Conservation (phyloP, 2,797 vertebrate genomes). For the Brachymystax lenok region DNA sequence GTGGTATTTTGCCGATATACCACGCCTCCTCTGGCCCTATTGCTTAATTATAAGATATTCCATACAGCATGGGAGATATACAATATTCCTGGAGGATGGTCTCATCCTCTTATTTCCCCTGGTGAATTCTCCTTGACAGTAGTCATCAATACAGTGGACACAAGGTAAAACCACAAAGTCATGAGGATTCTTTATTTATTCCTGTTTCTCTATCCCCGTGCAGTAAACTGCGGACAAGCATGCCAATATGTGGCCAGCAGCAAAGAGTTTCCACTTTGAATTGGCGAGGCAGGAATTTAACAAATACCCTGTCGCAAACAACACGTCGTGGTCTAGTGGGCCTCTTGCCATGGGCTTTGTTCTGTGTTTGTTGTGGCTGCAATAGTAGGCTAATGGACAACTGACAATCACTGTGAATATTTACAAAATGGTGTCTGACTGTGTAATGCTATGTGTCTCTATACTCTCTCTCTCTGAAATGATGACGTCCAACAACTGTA, state of each 20-base stretch:
- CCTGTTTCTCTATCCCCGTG: background rate
- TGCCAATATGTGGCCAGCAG: background rate
- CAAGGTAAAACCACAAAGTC: slow-evolving; percentile 4
- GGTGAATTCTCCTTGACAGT: background rate
- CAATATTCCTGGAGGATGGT: background rate
- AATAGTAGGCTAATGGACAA: slow-evolving; percentile 2
- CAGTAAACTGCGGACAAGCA: background rate
- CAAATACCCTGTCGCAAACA: background rate
- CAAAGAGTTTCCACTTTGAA: background rate
- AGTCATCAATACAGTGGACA: background rate
- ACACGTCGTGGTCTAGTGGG: slow-evolving; percentile 11
- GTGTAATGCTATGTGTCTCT: slow-evolving; percentile 33
- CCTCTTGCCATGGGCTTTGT: background rate
- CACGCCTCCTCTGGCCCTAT: too few species aligned
- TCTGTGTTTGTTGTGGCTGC: background rate
- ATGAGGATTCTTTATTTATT: slow-evolving; percentile 12
- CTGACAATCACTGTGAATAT: slow-evolving; percentile 40
- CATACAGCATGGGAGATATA: background rate
- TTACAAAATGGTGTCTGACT: slow-evolving; percentile 24
- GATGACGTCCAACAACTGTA: background rate
- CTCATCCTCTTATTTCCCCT: background rate
- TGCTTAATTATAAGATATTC: background rate
- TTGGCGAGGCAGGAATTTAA: background rate
- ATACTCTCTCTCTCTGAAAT: slow-evolving; percentile 5
- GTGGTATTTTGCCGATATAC: too few species aligned